Evolutionary conservation across 53 echinoderm and acorn worm genomes (phyloP).

Genomic region (Stichopus horrens): DNA sequence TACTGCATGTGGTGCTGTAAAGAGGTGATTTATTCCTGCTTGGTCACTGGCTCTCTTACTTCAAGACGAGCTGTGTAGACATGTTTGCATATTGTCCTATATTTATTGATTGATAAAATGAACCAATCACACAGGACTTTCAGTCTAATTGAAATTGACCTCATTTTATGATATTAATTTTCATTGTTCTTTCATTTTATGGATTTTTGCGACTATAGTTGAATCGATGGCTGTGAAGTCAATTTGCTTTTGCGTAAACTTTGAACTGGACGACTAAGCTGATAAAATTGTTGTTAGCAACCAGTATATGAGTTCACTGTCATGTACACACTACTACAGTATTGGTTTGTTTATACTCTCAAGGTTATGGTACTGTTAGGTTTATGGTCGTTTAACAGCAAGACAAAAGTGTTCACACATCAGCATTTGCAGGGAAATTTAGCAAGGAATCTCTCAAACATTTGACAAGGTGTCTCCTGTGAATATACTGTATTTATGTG

Average conservation of each 20-base stretch:
- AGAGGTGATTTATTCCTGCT: too few species aligned
- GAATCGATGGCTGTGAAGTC: background rate
- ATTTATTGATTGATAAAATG: background rate
- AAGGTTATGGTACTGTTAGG: too few species aligned
- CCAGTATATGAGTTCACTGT: background rate
- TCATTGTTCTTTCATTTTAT: background rate
- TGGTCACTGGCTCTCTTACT: too few species aligned
- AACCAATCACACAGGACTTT: background rate
- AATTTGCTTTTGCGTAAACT: constrained; percentile 19
- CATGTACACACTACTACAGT: background rate
- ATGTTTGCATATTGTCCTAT: background rate
- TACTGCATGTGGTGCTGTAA: too few species aligned
- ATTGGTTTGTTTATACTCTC: too few species aligned
- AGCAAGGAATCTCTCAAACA: background rate
- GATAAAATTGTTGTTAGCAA: constrained; percentile 36
- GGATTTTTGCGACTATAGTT: background rate
- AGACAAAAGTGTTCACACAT: too few species aligned
- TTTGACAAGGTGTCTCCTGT: background rate
- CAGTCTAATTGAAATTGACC: background rate
- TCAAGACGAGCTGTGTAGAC: too few species aligned
- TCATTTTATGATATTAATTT: background rate
- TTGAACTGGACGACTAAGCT: constrained; percentile 2
- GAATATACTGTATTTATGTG: background rate
- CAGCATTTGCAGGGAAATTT: background rate
- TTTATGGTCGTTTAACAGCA: too few species aligned